Evolutionary conservation across 2,888 invertebrate genomes (phyloP).

Genomic region (Tetropium fuscum): DNA sequence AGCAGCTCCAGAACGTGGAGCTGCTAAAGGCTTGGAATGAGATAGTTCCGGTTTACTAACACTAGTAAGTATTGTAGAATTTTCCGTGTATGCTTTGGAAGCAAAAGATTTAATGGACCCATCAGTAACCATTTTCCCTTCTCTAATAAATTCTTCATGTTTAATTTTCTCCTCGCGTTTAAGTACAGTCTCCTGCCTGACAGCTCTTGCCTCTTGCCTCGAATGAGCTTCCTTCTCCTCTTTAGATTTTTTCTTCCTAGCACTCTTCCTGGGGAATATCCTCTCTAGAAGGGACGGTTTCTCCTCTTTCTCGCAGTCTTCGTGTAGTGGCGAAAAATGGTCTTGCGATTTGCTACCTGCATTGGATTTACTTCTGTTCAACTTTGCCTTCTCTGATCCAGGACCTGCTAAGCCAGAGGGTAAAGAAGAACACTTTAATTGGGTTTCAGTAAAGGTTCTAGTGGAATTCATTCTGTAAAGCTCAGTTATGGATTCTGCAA

Average conservation of each 20-base stretch:
- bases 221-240: slow-evolving; percentile 39
- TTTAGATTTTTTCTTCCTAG: slow-evolving; percentile 76
- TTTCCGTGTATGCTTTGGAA: slow-evolving; percentile 32
- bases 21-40: slow-evolving; percentile 54
- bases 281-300: slow-evolving; percentile 76
- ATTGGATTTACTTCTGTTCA: slow-evolving; percentile 67
- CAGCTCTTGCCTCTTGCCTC: slow-evolving; percentile 61
- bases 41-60: slow-evolving; percentile 38
- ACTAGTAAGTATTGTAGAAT: slow-evolving; percentile 7
- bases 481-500: slow-evolving; percentile 64
- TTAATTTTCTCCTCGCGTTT: slow-evolving; percentile 12
- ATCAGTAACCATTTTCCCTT: slow-evolving; percentile 30
- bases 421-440: slow-evolving; percentile 74
- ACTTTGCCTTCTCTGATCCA: slow-evolving; percentile 67
- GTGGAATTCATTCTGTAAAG: slow-evolving; percentile 58
- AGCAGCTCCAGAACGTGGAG: slow-evolving; percentile 67
- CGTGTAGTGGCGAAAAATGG: slow-evolving; percentile 51
- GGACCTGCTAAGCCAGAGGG: slow-evolving; percentile 70
- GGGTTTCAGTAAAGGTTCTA: slow-evolving; percentile 63
- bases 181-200: slow-evolving; percentile 23
- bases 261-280: slow-evolving; percentile 76
- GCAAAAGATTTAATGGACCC: slow-evolving; percentile 14
- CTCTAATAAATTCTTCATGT: slow-evolving; percentile 20
- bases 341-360: slow-evolving; percentile 63
- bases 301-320: slow-evolving; percentile 57